Evolutionary conservation across 2,797 vertebrate species (phyloP).

Genomic region (Callimico goeldii): DNA sequence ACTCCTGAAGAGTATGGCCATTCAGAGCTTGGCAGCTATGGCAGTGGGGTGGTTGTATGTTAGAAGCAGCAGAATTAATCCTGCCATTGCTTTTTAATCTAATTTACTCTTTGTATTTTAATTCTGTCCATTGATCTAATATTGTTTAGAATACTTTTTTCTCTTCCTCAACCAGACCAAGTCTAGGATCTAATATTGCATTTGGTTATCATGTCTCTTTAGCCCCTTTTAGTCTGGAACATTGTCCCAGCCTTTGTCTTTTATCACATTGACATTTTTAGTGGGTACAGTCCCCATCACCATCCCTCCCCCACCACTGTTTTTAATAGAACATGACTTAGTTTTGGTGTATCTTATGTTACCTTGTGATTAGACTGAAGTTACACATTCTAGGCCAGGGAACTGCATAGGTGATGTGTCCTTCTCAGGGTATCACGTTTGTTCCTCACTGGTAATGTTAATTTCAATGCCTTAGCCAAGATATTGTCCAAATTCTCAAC

Average conservation of each 20-base stretch:
- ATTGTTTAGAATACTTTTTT: not conserved
- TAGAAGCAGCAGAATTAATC: no score
- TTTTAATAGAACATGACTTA: not conserved
- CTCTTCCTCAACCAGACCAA: not conserved
- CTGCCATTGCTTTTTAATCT: not conserved
- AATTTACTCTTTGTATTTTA: not conserved
- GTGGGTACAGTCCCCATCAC: not conserved
- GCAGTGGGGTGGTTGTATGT: fast-evolving
- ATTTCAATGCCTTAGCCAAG: not conserved
- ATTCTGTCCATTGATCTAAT: not conserved
- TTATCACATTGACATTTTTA: not conserved
- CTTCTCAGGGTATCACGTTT: not conserved
- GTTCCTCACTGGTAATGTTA: not conserved
- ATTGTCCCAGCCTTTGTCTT: not conserved
- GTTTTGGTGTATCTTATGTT: not conserved
- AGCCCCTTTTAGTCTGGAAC: not conserved
- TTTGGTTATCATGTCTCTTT: not conserved
- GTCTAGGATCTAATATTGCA: not conserved
- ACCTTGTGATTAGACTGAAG: not conserved
- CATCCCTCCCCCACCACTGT: not conserved
- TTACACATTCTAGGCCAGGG: not conserved
- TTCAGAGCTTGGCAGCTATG: not conserved
- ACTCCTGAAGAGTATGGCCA: not conserved
- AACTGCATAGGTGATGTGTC: not conserved
- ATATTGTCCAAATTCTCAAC: not conserved